A percentile compares a stretch with the other conserved stretches of the same genome.
Conservation (phyloP, 2,113 vertebrate species). For the Syrrhaptes paradoxus region DNA sequence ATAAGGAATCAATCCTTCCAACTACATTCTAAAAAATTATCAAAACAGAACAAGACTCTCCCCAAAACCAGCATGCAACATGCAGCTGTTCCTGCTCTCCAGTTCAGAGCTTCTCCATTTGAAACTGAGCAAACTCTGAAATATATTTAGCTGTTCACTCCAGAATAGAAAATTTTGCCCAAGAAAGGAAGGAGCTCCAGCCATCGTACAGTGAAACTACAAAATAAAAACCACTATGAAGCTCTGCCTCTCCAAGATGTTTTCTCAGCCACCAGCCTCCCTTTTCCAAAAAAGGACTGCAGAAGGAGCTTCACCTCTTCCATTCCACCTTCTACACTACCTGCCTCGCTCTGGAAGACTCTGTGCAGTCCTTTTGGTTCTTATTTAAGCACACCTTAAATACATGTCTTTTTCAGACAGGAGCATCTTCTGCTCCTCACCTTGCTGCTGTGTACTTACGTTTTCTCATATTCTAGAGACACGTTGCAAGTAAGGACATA, state of each 20-base stretch:
- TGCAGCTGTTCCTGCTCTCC: neutral
- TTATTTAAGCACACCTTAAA: neutral
- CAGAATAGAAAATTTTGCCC: neutral
- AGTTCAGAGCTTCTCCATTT: neutral
- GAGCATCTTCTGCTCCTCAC: neutral
- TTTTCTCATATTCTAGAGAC: constrained; percentile 97
- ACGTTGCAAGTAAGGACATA: constrained; percentile 94
- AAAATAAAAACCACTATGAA: neutral
- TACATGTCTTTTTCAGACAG: rapidly evolving
- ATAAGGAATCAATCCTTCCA: neutral
- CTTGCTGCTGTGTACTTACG: constrained; percentile 63
- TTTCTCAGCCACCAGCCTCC: neutral
- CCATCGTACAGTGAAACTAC: neutral
- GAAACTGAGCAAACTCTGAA: neutral
- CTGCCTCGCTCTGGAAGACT: neutral
- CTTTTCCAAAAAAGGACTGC: neutral
- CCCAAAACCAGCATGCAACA: neutral
- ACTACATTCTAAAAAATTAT: neutral
- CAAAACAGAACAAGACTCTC: neutral
- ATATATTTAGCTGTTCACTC: constrained; percentile 24
- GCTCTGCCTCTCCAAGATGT: neutral
- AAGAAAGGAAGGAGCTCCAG: neutral
- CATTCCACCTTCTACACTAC: neutral
- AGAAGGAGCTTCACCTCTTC: neutral
- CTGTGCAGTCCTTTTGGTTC: rapidly evolving